Conservation (phyloP, 2,113 vertebrate species). For the Trematomus loennbergii region DNA sequence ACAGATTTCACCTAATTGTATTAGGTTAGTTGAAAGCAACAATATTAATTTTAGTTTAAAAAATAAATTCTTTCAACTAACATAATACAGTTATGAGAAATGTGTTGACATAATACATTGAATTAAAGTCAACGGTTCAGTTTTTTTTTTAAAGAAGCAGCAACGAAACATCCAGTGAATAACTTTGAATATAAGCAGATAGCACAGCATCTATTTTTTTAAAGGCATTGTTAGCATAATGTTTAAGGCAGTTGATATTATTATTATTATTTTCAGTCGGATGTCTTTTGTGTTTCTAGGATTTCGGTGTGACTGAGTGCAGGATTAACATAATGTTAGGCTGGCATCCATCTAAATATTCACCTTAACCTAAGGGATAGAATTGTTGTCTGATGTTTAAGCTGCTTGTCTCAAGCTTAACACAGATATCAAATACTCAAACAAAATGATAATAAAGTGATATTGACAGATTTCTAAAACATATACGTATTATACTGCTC, state of each 20-base stretch:
- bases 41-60: too few relatives aligned
- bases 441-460: conserved; percentile 39
- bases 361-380: not conserved
- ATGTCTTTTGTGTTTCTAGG: not conserved
- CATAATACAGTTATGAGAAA: too few relatives aligned
- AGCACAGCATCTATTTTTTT: too few relatives aligned
- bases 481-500: conserved; percentile 21
- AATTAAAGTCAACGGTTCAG: too few relatives aligned
- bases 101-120: too few relatives aligned
- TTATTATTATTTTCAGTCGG: not conserved
- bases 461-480: conserved; percentile 26
- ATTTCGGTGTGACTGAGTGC: not conserved
- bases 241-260: not conserved
- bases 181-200: too few relatives aligned
- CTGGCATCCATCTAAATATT: not conserved
- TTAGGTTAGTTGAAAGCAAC: too few relatives aligned
- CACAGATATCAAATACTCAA: not conserved
- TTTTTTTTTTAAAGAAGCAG: too few relatives aligned
- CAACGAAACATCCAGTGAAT: too few relatives aligned
- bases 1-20: too few relatives aligned
- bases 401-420: not conserved
- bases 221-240: not conserved
- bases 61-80: too few relatives aligned
- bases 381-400: not conserved
- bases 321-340: not conserved